phyloP scores from a whole-genome alignment of 2,797 vertebrate genomes.

The Cyclopterus lumpus region DNA sequence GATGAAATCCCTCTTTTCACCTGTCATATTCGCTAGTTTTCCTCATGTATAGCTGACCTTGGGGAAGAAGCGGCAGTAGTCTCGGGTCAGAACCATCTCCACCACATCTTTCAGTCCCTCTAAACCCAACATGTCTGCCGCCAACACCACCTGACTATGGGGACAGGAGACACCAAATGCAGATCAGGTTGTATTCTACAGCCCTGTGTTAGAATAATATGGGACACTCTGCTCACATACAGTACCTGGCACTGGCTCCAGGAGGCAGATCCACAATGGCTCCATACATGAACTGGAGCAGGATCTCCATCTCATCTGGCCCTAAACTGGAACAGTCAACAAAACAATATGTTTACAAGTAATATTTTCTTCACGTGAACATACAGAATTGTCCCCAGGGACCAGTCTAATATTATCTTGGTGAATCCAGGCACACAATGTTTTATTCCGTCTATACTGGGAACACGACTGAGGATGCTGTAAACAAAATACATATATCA shows the following conservation, averaged over 20 bases:
- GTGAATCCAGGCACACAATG: not conserved
- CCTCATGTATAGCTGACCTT: constrained; percentile 83
- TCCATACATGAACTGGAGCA: constrained; percentile 95
- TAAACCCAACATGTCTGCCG: constrained; percentile 95
- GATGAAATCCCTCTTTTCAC: not conserved
- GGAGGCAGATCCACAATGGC: constrained; percentile 91
- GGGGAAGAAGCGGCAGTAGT: constrained; percentile 91
- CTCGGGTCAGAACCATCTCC: constrained; percentile 91
- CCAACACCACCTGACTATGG: constrained; percentile 88
- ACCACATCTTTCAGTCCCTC: constrained; percentile 93
- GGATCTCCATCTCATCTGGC: constrained; percentile 89
- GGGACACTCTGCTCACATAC: not conserved
- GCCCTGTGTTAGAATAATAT: not conserved
- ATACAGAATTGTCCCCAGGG: not conserved
- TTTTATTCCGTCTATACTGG: not conserved
- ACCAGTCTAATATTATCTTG: not conserved
- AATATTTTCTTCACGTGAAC: not conserved
- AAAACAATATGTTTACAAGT: constrained; percentile 2
- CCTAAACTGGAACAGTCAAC: constrained; percentile 84
- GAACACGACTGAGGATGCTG: not conserved
- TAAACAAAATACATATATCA: constrained; percentile 36
- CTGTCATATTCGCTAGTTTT: not conserved
- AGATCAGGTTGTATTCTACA: constrained; percentile 26
- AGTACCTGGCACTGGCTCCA: constrained; percentile 89
- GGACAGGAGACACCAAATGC: constrained; percentile 38